Evolutionary conservation across 2,113 vertebrate species (phyloP), one percentile per base, ranked within the genome.

Genomic region (Excalfactoria chinensis): DNA sequence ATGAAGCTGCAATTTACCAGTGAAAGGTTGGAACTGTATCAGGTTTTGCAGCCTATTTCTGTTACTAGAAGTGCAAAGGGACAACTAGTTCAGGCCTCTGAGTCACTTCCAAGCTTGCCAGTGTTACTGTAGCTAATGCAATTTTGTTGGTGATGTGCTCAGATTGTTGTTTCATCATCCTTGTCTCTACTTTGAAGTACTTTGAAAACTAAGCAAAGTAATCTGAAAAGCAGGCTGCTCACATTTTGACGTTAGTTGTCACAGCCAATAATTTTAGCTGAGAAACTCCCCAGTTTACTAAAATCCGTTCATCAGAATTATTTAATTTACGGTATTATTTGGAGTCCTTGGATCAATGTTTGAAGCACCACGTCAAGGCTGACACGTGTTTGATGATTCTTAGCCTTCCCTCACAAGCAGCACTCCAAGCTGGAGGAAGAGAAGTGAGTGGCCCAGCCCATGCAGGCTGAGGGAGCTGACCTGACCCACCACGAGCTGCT

Each of bases 1-100:
- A 96, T 62, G 69, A 95, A 88, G 77, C 81, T 82, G 80, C 77
- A 82, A 69, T 88, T 82, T 93, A 63, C 88, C 84, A 72, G 21
- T 3, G 30, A 75, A 80, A 75, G 62, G 86, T 46, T 81, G 84
- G 53, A 62, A 72, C 17, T 67, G n/a, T 81, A 80, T 81, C 68
- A 73, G 66, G 37, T 37, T 89, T 92, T 88, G 70, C 63, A 90
- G 59, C 26, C 62, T 56, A 63, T 64, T 87, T 26, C 60, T 84
- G 70, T 34, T 9, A 17, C 55, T 44, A 10, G 74, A 41, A 67
- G 53, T 21, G 44, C 66, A 43, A 13, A 58, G n/a, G 34, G 83
- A 56, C 64, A 71, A 83, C 14, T 41, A 26, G 48, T 69, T 89
- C 76, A 75, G 73, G 72, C 80, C 84, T 71, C 69, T 68, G 59